Evolutionary conservation across 2,888 invertebrate genomes (phyloP), one percentile per base, ranked within the genome.

Genomic region (Torymus tubicola): DNA sequence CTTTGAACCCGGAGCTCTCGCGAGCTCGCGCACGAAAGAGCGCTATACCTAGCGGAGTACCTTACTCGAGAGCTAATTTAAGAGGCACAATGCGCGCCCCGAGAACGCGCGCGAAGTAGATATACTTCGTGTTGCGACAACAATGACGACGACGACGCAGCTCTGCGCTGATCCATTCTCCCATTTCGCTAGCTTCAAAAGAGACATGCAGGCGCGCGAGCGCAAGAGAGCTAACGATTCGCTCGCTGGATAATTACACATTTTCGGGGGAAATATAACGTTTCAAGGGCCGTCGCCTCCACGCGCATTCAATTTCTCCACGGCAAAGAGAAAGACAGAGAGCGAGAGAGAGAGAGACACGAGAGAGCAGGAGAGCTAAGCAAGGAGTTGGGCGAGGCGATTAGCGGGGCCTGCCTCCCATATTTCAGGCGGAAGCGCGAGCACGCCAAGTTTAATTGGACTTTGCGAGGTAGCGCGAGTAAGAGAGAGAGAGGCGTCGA

Each of bases 371-470:
- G 4, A 31, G 31, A 31, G 53, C 63, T 69, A 69, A 76, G 76
- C 68, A 75, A 75, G 76, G 69, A 53, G 63, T 31, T 31, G 31
- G 31, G 31, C 31, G 31, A 76, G 61, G 70, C 77, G 77, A 77
- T 77, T 77, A 77, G 70, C 69, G 16, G 63, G 24, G 63, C 57
- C 70, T 77, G 64, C 58, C 70, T 77, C 63, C 64, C 21, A 69
- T 70, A 77, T 70, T 77, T 70, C 77, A 77, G 64, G 57, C 70
- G 70, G 64, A 69, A 69, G 68, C 18, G 52, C 18, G 2, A 24
- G 14, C 70, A 13, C 65, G 52, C 70, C 70, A 70, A 77, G 70
- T 77, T 77, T 77, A 77, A 77, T 77, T 77, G 77, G 64, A 77
- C 70, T 77, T 77, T 13, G 77, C 58, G 16, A 31, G 16, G 70